phyloP scores from a whole-genome alignment of 2,888 invertebrate genomes.

The Piscicola geometra region DNA sequence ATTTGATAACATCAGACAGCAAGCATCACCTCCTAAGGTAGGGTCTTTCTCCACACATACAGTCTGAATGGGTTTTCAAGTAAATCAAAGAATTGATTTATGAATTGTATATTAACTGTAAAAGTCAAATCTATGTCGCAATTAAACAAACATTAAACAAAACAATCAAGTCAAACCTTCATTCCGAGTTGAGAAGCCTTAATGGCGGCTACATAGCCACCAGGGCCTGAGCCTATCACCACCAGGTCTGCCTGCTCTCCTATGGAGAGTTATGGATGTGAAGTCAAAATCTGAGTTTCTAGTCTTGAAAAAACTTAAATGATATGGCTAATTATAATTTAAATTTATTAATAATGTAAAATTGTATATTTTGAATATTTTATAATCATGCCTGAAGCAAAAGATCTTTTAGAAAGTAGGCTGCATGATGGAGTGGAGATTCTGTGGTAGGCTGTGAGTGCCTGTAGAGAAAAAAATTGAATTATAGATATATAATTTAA shows the following conservation, averaged over 20 bases:
- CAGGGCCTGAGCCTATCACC: constrained; percentile 95
- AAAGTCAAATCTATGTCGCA: neutral
- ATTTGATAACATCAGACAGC: no score
- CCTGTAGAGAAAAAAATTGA: no score
- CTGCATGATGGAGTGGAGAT: neutral
- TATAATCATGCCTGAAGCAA: neutral
- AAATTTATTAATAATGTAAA: no score
- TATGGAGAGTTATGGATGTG: no score
- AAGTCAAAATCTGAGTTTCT: no score
- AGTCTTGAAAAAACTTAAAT: no score
- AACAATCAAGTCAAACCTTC: constrained; percentile 71
- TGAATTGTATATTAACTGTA: no score
- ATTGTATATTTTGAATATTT: no score
- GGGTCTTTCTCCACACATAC: constrained; percentile 89
- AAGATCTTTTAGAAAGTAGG: neutral
- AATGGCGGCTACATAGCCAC: constrained; percentile 97
- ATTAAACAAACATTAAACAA: neutral
- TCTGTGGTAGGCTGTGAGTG: neutral
- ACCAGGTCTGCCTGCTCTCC: constrained; percentile 69
- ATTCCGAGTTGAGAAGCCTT: constrained; percentile 97
- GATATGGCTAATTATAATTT: no score
- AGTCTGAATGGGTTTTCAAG: constrained; percentile 66
- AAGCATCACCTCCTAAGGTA: constrained; percentile 71
- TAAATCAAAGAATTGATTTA: no score
- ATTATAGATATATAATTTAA: no score